Conservation (phyloP, 2,888 invertebrate species). For the Drosophila formosana region DNA sequence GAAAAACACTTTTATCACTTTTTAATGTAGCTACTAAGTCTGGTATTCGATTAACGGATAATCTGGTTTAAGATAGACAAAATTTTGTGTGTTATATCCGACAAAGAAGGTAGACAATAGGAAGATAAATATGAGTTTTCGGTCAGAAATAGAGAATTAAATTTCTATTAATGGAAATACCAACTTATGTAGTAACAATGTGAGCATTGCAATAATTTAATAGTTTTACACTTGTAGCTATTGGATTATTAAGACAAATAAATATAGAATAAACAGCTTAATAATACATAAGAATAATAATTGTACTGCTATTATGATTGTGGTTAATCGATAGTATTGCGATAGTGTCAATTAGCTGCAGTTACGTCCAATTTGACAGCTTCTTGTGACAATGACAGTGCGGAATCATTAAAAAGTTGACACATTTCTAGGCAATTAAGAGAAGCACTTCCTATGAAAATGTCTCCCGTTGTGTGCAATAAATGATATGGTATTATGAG, state of each 20-base stretch:
- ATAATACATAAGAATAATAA: not conserved
- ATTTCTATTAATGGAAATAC: too few relatives aligned
- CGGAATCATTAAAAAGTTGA: conserved; percentile 7
- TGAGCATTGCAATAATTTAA: too few relatives aligned
- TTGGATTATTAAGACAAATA: too few relatives aligned
- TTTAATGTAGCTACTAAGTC: not conserved
- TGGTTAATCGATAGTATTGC: not conserved
- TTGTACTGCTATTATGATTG: not conserved
- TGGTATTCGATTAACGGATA: not conserved
- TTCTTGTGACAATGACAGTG: conserved; percentile 26
- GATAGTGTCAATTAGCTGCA: conserved; percentile 16
- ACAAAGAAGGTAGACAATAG: too few relatives aligned
- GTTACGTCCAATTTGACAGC: conserved; percentile 18
- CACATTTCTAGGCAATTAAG: conserved; percentile 37
- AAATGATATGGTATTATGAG: conserved; percentile 15
- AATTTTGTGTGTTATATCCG: too few relatives aligned
- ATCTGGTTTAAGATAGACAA: not conserved
- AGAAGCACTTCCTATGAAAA: conserved; percentile 10
- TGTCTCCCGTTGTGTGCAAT: conserved; percentile 1
- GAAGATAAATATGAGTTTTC: too few relatives aligned
- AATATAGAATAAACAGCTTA: not conserved
- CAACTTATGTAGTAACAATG: too few relatives aligned
- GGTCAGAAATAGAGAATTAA: too few relatives aligned
- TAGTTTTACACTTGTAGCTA: too few relatives aligned
- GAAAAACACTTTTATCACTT: not conserved